These are phyloP conservation scores for Andricus curvator DNA, from an alignment of 2,888 invertebrate species.

Conservation along the genomic window DNA sequence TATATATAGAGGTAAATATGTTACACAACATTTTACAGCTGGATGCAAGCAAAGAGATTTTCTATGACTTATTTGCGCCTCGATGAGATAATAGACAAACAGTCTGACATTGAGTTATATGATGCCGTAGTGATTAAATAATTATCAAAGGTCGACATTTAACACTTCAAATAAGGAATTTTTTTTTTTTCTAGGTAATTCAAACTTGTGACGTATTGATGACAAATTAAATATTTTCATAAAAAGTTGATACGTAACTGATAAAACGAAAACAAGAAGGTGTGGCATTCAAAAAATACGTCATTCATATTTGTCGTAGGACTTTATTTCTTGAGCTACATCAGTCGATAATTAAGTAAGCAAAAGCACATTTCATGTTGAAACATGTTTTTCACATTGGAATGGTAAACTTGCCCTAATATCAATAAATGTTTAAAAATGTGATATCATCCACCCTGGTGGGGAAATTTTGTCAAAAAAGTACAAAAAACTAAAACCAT, in stretches of 20 bases:
- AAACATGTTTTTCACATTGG: too few relatives aligned
- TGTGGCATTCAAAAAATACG: neutral
- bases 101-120: too few relatives aligned
- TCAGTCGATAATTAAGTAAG: neutral
- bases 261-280: neutral
- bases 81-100: neutral
- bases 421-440: too few relatives aligned
- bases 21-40: too few relatives aligned
- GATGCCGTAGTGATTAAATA: too few relatives aligned
- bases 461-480: too few relatives aligned
- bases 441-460: too few relatives aligned
- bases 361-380: neutral
- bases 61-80: neutral
- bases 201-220: neutral
- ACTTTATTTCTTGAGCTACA: neutral
- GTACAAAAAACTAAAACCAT: too few relatives aligned
- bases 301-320: neutral
- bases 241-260: neutral
- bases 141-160: too few relatives aligned
- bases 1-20: neutral
- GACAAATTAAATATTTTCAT: constrained; percentile 9
- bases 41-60: too few relatives aligned
- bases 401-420: too few relatives aligned
- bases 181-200: neutral
- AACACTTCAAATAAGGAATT: too few relatives aligned